Base-by-base conservation (phyloP, 2,888 invertebrate species). In the Sarcophaga caerulescens region DNA sequence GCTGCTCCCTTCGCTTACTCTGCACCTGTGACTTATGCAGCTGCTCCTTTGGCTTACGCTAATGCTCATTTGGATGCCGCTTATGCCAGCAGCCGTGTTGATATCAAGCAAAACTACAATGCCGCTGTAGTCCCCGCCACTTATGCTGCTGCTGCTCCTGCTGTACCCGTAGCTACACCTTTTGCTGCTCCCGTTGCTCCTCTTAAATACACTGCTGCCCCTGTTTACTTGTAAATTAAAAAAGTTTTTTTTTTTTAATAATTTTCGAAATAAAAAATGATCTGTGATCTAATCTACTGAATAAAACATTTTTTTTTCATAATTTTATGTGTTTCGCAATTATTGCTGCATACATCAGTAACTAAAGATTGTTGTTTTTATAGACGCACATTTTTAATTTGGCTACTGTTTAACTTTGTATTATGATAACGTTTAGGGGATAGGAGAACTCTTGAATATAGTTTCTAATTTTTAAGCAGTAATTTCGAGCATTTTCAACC, bases 21-120 rank as follows among this genome's bases (percentile, higher is more conserved):
- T 4, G 44, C 77, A 3, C 69, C 81, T 21, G 82, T 85, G n/a
- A 87, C 65, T 35, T 75, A 75, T 69, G 77, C 68, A 47, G 44
- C 89, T 75, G 88, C 89, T 57, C 79, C 74, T 47, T 44, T 79
- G n/a, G 81, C 85, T n/a, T 60, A 60, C 25, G 83, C 83, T 45
- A 60, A 68, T 44, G 79, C 84, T 45, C 81, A 75, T 60, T 57
- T 78, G 65, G 76, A 82, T 66, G 59, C 74, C 19, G 70, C 81
- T 57, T 62, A 73, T 44, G 80, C 82, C 75, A 25, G 23, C 65
- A 78, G 85, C 73, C 66, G 78, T 65, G 45, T 71, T 68, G 79
- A 76, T 65, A 52, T 86, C 52, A 73, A 69, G 4, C 63, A 81
- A 59, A 86, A 84, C 75, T 80, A 75, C 47, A 81, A 78, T 68